Conservation (phyloP, 2,888 invertebrate genomes). For the Drosophila leonis region DNA sequence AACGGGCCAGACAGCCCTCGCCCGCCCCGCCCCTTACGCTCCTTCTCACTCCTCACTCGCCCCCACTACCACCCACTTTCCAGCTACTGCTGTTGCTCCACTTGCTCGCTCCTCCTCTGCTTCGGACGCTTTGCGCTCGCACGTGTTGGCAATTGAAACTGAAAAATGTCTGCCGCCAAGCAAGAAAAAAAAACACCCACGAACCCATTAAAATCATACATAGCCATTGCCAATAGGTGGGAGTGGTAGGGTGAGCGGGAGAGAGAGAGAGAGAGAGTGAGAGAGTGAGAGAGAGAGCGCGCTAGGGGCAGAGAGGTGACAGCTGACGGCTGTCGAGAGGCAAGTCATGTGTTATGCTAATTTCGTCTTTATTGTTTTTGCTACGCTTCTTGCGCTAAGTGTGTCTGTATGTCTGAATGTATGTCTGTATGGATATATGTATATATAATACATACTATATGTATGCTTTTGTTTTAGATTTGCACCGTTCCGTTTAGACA, state of each 20-base stretch:
- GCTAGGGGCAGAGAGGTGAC: conserved; percentile 6
- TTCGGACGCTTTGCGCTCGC: conserved; percentile 50
- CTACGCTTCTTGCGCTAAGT: conserved; percentile 42
- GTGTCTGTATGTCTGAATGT: conserved; percentile 12
- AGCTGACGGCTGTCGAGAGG: conserved; percentile 42
- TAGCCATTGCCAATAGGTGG: conserved; percentile 12
- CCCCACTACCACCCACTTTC: not conserved
- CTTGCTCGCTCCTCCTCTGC: conserved; percentile 27
- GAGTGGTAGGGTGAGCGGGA: not conserved
- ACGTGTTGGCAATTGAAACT: conserved; percentile 75
- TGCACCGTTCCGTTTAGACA: conserved; percentile 27
- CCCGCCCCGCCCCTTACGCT: not conserved
- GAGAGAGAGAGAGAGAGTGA: not conserved
- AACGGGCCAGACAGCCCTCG: conserved; percentile 9
- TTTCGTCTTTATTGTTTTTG: conserved; percentile 66
- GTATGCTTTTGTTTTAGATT: conserved; percentile 9
- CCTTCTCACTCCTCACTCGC: not conserved
- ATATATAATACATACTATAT: too few relatives aligned
- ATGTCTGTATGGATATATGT: conserved; percentile 5
- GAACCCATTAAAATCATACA: conserved; percentile 62
- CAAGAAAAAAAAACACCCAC: conserved; percentile 55
- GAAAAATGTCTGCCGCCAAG: conserved; percentile 49
- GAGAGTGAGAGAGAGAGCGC: not conserved
- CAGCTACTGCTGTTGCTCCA: conserved; percentile 17
- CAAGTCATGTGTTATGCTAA: conserved; percentile 71